A percentile compares a stretch with the other conserved stretches of the same genome.
Evolutionary conservation across 2,113 vertebrate species (phyloP).

Genomic region (Puffinus mauretanicus): DNA sequence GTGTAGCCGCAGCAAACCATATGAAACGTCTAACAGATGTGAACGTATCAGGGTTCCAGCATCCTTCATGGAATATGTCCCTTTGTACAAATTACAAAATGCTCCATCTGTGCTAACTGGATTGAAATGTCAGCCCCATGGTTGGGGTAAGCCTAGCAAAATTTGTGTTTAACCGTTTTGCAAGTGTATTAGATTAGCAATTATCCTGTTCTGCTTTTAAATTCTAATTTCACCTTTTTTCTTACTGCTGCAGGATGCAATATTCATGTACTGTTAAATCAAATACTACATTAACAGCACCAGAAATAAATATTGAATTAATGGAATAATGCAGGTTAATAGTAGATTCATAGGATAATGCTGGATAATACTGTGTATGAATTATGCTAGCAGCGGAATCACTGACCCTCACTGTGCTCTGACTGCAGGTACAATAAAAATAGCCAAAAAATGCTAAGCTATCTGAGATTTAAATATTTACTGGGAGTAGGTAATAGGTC

Average conservation of each 20-base stretch:
- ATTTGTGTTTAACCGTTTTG: not conserved
- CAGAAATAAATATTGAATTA: constrained; percentile 61
- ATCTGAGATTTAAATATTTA: not conserved
- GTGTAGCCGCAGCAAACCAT: not conserved
- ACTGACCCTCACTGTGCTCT: not conserved
- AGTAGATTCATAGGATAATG: not conserved
- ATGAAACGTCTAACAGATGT: not conserved
- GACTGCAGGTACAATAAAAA: not conserved
- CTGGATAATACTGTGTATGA: not conserved
- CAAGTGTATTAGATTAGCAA: not conserved
- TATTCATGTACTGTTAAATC: constrained; percentile 49
- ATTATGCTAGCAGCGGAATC: not conserved
- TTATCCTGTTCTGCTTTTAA: not conserved
- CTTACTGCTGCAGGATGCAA: not conserved
- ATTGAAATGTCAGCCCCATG: not conserved
- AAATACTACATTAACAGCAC: constrained; percentile 37
- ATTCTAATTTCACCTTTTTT: constrained; percentile 10
- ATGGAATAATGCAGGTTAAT: constrained; percentile 46
- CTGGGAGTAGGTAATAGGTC: not conserved
- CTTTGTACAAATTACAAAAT: not conserved
- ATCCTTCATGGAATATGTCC: not conserved
- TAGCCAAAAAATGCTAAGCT: not conserved
- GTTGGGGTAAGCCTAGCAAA: not conserved
- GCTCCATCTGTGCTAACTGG: constrained; percentile 23
- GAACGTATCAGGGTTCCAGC: not conserved